phyloP scores from a whole-genome alignment of 1,140 invertebrate genomes.

The Drosophila murphyi region DNA sequence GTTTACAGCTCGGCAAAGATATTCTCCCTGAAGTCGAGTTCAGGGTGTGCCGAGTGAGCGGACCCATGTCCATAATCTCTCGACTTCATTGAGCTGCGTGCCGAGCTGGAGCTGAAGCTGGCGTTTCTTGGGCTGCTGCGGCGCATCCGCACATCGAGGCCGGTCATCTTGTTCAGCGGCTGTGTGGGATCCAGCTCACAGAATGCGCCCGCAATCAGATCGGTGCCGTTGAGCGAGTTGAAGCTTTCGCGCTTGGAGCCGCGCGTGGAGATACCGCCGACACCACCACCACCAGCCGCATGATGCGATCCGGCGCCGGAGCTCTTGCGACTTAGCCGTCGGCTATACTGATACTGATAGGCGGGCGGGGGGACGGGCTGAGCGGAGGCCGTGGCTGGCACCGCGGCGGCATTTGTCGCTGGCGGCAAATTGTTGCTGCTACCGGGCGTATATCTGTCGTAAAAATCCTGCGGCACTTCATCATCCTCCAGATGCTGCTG shows the following conservation, averaged over 20 bases:
- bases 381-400: not conserved
- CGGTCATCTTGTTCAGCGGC: conserved; percentile 80
- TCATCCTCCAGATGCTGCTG: conserved; percentile 55
- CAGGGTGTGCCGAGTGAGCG: conserved; percentile 76
- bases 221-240: conserved; percentile 77
- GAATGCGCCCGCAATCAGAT: conserved; percentile 80
- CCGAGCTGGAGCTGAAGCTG: conserved; percentile 75
- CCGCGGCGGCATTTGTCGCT: not conserved
- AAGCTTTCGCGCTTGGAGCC: conserved; percentile 77
- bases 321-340: conserved; percentile 76
- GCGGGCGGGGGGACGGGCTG: conserved; percentile 50
- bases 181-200: conserved; percentile 81
- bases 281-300: conserved; percentile 18
- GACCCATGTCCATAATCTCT: conserved; percentile 75
- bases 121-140: conserved; percentile 72
- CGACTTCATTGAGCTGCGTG: conserved; percentile 81
- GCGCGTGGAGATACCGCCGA: conserved; percentile 15
- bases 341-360: conserved; percentile 80
- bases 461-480: conserved; percentile 77
- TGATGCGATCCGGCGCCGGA: conserved; percentile 61
- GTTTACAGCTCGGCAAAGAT: conserved; percentile 80
- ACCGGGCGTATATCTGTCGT: conserved; percentile 75
- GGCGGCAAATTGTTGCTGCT: conserved; percentile 63
- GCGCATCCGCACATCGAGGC: conserved; percentile 77
- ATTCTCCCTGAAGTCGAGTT: conserved; percentile 82